Base-by-base conservation (phyloP, 2,113 vertebrate species). In the Heloderma charlesbogerti region DNA sequence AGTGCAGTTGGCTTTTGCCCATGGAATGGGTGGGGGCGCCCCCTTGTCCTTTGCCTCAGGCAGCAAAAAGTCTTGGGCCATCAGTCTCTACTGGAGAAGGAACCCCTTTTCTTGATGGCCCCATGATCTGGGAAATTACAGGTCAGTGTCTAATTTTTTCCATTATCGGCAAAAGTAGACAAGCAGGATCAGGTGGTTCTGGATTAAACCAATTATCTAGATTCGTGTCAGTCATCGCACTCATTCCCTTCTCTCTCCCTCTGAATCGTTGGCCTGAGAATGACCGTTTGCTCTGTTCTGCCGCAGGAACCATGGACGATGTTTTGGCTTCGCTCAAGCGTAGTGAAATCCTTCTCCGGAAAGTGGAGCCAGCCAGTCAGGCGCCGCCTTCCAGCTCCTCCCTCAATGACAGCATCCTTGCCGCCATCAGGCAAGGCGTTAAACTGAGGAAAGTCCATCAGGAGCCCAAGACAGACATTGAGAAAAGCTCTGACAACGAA, bases 261-360 rank as follows among this genome's bases (percentile, higher is more conserved):
- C n/a, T 2, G 84, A 51, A 0, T 69, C 69, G 2, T n/a, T 83
- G 72, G 74, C 82, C 27, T 84, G 77, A 3, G 93, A 48, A 92
- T 48, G 48, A 66, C 2, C 20, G 1, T 74, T 78, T 63, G 34
- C 5, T 54, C 81, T 40, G 7, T 0, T 85, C 29, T 10, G 25
- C 88, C 94, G 83, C 95, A 99, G 99, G 98, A 75, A 98, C 98
- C 0, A 99, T 99, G 99, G 98, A 99, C 37, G 98, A 98, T 77
- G 98, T 99, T 92, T 51, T 99, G 96, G 99, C 99, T 31, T 99
- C 98, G 0, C 92, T 99, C 12, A 98, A 98, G 95, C 97, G 97
- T 0, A 96, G 97, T 45, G 97, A 97, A 80, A 92, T 96, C 84
- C 97, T 93, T 40, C 98, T 99, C 22, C 96, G 95, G 69, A 98